Conservation (phyloP, 2,113 vertebrate genomes). For the Mionectes macconnelli region DNA sequence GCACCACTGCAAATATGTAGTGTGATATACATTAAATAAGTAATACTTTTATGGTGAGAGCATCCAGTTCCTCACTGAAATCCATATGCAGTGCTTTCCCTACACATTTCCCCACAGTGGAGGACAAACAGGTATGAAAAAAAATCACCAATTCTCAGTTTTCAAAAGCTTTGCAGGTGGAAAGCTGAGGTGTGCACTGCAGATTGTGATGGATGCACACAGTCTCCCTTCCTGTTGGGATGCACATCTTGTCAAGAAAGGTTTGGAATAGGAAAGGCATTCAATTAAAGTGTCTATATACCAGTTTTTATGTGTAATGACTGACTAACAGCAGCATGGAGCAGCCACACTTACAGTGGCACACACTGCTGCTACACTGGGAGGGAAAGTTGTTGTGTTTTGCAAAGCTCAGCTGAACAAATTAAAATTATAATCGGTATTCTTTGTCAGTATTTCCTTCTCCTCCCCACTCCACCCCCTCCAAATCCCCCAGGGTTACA, state of each 20-base stretch:
- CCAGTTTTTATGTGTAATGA: background rate
- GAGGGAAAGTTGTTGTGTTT: background rate
- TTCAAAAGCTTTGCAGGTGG: background rate
- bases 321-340: background rate
- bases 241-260: background rate
- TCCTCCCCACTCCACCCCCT: no score
- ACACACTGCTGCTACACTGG: background rate
- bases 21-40: background rate
- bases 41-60: background rate
- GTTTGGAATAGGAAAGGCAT: background rate
- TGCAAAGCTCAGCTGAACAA: background rate
- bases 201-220: background rate
- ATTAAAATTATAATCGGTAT: background rate
- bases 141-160: background rate
- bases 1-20: fast-evolving
- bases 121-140: fast-evolving
- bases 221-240: background rate
- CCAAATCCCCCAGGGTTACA: fast-evolving
- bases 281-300: background rate
- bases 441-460: background rate
- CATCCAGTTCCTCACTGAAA: background rate
- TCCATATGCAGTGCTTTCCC: fast-evolving
- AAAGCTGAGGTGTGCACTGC: fast-evolving
- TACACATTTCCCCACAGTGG: background rate
- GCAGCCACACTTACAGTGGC: background rate